These are phyloP conservation scores for Odontomyia ornata DNA, from an alignment of 2,888 invertebrate species.

Conservation along the genomic window DNA sequence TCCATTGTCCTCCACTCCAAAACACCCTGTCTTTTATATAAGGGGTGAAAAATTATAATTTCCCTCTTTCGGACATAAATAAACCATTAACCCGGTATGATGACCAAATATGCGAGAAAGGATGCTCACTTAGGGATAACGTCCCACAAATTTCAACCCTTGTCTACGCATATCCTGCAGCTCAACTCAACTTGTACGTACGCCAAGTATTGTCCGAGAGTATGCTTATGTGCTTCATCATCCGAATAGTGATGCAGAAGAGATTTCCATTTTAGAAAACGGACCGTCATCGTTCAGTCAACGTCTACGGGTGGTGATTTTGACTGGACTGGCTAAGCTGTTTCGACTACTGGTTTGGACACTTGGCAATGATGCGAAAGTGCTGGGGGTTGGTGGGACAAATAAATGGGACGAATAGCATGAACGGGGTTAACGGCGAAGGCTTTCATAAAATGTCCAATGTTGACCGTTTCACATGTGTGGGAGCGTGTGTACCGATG, in stretches of 20 bases:
- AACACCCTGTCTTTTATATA: not conserved
- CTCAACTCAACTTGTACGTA: not conserved
- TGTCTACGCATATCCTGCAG: slow-evolving; percentile 25
- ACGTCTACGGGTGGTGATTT: slow-evolving; percentile 28
- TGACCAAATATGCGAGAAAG: slow-evolving; percentile 50
- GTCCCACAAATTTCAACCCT: slow-evolving; percentile 46
- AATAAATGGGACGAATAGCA: not conserved
- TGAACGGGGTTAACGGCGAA: slow-evolving; percentile 15
- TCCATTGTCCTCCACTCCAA: not conserved
- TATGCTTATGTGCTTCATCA: slow-evolving; percentile 36
- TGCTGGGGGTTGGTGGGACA: not conserved
- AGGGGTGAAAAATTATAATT: slow-evolving; percentile 45
- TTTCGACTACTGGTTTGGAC: not conserved
- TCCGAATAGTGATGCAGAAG: slow-evolving; percentile 41
- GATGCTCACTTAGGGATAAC: slow-evolving; percentile 50
- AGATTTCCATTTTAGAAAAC: slow-evolving; percentile 49
- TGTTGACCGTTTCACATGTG: not conserved
- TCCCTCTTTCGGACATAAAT: slow-evolving; percentile 46
- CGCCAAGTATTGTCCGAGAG: not conserved
- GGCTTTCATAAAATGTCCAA: slow-evolving; percentile 36
- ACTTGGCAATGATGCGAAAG: not conserved
- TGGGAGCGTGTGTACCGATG: slow-evolving; percentile 24
- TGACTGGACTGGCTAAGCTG: slow-evolving; percentile 10
- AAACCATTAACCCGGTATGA: slow-evolving; percentile 48
- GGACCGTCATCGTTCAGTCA: slow-evolving; percentile 42